Percentiles rank a stretch among this genome's conserved stretches.
These are phyloP conservation scores for Pholis gunnellus DNA, from an alignment of 2,113 vertebrate genomes.

Conservation along the genomic window DNA sequence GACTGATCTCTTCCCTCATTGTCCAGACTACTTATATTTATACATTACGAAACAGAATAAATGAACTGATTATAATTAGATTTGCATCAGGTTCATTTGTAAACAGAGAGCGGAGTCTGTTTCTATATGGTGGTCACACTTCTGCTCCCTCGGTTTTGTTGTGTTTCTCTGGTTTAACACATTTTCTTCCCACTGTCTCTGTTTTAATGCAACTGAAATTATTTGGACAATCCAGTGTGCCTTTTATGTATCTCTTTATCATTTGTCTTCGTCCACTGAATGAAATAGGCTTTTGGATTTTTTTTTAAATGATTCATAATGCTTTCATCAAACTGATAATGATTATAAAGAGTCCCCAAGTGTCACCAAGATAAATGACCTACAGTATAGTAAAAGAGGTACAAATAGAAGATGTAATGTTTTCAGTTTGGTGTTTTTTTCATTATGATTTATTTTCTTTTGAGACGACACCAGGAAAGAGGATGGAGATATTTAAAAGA, in stretches of 20 bases:
- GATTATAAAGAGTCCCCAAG: constrained; percentile 45
- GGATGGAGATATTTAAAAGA: background rate
- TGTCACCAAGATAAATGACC: constrained; percentile 50
- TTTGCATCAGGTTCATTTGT: constrained; percentile 49
- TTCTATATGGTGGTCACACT: constrained; percentile 19
- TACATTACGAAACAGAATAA: constrained; percentile 39
- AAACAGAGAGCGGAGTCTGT: constrained; percentile 34
- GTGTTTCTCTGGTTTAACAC: constrained; percentile 33
- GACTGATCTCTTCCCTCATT: constrained; percentile 40
- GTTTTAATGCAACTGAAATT: constrained; percentile 45
- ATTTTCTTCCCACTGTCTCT: constrained; percentile 22
- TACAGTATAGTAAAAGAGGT: constrained; percentile 19
- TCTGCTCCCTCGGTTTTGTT: constrained; percentile 14
- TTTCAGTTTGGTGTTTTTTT: background rate
- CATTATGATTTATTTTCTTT: constrained; percentile 17
- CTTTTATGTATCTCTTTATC: constrained; percentile 23
- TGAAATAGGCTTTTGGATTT: constrained; percentile 42
- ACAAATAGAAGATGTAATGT: constrained; percentile 10
- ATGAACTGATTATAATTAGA: constrained; percentile 48
- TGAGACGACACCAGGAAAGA: background rate
- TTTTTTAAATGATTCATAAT: constrained; percentile 50
- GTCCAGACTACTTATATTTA: constrained; percentile 36
- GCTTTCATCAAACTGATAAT: constrained; percentile 60
- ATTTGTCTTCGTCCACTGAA: constrained; percentile 47
- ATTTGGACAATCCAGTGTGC: constrained; percentile 24